Evolutionary conservation across 2,797 vertebrate genomes (phyloP), one percentile per base, ranked within the genome.

Genomic region (Darevskia mixta): DNA sequence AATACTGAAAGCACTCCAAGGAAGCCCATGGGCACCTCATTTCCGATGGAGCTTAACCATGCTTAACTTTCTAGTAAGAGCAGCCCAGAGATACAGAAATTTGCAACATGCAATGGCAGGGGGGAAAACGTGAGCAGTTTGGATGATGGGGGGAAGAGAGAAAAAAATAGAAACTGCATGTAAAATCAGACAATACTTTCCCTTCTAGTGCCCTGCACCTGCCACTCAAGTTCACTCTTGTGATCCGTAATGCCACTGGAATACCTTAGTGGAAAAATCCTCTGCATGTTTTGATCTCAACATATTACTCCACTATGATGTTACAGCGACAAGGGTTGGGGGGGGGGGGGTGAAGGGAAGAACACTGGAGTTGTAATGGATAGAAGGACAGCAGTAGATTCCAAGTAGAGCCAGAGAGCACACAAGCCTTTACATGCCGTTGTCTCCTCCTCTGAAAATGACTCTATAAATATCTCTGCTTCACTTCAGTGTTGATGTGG

Each of bases 361-460:
- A 69, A 32, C 35, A 45, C 49, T 79, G 17, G 23, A 75, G 69
- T 75, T 87, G 69, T 75, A 87, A 81, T 23, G 20, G 78, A 81
- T 69, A 75, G 29, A 82, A 75, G 75, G 86, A 43, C 78, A 72
- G 75, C 55, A 64, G 27, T 75, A 82, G 64, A n/a, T 86, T 86
- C 38, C 45, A 80, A 79, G 83, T 88, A 41, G 79, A 90, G 86
- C 89, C 69, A n/a, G 90, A 88, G 90, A 93, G 92, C 89, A 92
- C 88, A 86, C 86, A 92, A 91, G 83, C 49, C 76, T 61, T 83
- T 67, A 41, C 41, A 29, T 43, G 92, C 87, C 67, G 23, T 81
- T 87, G 89, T 91, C 86, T 94, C 92, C 88, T 91, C 89, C 91
- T 95, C 91, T 92, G 93, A 92, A 93, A 95, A 92, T 90, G 41